Conservation (phyloP, 2,113 vertebrate genomes). For the Triplophysa dalaica region DNA sequence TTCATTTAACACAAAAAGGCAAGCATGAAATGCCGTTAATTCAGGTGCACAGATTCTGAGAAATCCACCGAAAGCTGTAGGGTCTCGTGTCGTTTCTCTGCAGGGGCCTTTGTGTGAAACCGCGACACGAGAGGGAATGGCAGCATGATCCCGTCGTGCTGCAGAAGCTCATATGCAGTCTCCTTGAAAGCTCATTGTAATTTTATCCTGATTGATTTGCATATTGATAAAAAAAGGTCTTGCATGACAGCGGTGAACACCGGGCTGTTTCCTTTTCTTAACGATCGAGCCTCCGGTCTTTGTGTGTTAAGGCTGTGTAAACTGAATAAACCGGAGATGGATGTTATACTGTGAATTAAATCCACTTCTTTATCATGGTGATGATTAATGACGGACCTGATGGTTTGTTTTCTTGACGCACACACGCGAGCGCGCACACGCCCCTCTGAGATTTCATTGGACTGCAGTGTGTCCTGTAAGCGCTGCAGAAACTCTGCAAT, state of each 20-base stretch:
- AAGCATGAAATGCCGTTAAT: constrained; percentile 18
- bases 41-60: neutral
- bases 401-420: constrained; percentile 10
- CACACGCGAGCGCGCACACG: neutral
- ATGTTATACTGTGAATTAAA: constrained; percentile 55
- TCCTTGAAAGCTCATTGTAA: constrained; percentile 15
- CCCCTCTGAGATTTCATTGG: constrained; percentile 33
- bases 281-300: constrained; percentile 44
- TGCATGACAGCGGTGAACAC: constrained; percentile 24
- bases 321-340: constrained; percentile 45
- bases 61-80: neutral
- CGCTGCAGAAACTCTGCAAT: constrained; percentile 47
- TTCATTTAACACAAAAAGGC: neutral
- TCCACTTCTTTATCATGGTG: constrained; percentile 40
- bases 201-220: constrained; percentile 35
- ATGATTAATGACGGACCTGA: constrained; percentile 9
- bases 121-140: no score
- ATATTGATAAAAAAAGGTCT: constrained; percentile 42
- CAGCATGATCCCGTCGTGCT: neutral
- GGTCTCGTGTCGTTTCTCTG: neutral
- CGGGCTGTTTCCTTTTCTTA: constrained; percentile 15
- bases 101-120: neutral
- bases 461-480: constrained; percentile 44
- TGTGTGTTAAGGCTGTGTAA: constrained; percentile 38
- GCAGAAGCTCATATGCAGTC: neutral